Evolutionary conservation across 2,888 invertebrate genomes (phyloP).

Genomic region (Gymnosoma rotundatum): DNA sequence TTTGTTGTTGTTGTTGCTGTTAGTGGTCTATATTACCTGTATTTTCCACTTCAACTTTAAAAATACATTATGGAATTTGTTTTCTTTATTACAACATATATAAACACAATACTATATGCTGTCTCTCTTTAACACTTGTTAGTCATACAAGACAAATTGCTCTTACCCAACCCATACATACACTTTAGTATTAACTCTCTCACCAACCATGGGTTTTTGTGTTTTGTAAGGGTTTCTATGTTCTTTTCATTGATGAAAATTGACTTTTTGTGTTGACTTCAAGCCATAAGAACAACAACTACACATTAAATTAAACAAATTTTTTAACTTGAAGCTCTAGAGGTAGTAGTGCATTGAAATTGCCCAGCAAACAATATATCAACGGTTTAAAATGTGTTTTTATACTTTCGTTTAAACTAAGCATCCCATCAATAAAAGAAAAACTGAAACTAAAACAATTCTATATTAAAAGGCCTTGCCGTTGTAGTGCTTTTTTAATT

Average conservation of each 20-base stretch:
- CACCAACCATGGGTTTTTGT: slow-evolving; percentile 37
- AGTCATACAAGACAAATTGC: not conserved
- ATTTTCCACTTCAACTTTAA: slow-evolving; percentile 38
- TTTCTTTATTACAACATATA: slow-evolving; percentile 25
- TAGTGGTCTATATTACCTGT: slow-evolving; percentile 60
- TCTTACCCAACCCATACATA: not conserved
- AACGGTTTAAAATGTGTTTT: no score
- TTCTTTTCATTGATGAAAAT: slow-evolving; percentile 79
- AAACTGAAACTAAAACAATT: no score
- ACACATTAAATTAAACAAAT: slow-evolving; percentile 62
- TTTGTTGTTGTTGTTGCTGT: slow-evolving; percentile 21
- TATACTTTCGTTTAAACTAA: no score
- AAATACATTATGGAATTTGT: slow-evolving; percentile 20
- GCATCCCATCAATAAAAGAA: no score
- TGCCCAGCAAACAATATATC: no score
- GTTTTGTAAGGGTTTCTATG: slow-evolving; percentile 44
- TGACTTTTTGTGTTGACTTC: slow-evolving; percentile 75
- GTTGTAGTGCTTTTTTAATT: no score
- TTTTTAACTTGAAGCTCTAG: slow-evolving; percentile 41
- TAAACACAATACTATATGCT: slow-evolving; percentile 3
- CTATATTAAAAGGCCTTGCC: no score
- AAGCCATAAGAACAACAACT: slow-evolving; percentile 22
- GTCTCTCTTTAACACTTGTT: slow-evolving; percentile 30
- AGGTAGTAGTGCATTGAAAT: slow-evolving; percentile 26
- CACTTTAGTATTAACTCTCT: slow-evolving; percentile 26